Base-by-base conservation (phyloP, 2,113 vertebrate genomes). In the Cottus gobio region DNA sequence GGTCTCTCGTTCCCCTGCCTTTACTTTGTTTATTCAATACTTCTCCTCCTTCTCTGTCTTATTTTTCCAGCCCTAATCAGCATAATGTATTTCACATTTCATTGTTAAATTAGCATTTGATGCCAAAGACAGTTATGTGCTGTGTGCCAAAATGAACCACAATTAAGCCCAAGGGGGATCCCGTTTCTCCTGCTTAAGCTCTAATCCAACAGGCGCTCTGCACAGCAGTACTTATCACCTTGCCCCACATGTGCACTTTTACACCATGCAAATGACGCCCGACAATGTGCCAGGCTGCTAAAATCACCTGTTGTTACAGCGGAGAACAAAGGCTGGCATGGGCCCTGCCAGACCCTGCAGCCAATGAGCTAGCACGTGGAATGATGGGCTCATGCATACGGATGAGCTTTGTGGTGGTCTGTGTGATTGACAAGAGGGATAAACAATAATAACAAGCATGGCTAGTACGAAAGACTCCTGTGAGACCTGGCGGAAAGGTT, bases 381-480 rank as follows among this genome's bases (percentile, higher is more conserved):
- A 94, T 91, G 93, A 93, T 80, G 69, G 74, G 34, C 2, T 26
- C 87, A 94, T 95, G 91, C 90, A 95, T 95, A 95, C 94, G 92
- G 87, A 95, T 94, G 91, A 89, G 82, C 80, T 68, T 61, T 58
- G 22, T 9, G 79, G 85, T 86, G 82, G 92, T 92, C 88, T 46
- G 71, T 80, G 84, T 95, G 94, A 95, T 93, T 94, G 95, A 95
- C 94, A 95, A 93, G 94, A 88, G 87, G 91, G 89, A 95, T 94
- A 95, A 94, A 95, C 90, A 95, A 94, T 92, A 94, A 93, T 92
- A 95, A 94, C 90, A 93, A 94, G 93, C 90, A 85, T 87, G 89
- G 89, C 85, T 74, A 84, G 84, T 81, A 84, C 56, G 58, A 87
- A 90, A 87, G 83, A 84, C 81, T 83, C 85, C 87, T 82, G 75